A percentile compares a stretch with the other conserved stretches of the same genome.
Conservation (phyloP, 2,113 vertebrate genomes). For the Felis catus region F.catus_Fca126_mat1.0 CM031425.1:41065501-41066000, state of each 20-base stretch:
- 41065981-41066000: neutral
- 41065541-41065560: neutral
- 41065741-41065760: neutral
- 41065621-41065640: conserved; percentile 11
- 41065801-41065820: neutral
- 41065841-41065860: neutral
- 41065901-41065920: neutral
- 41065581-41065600: neutral
- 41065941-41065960: neutral
- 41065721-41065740: neutral
- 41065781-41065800: neutral
- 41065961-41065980: neutral
- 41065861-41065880: neutral
- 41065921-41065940: neutral
- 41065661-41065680: neutral
- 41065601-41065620: neutral
- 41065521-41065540: neutral
- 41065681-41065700: neutral
- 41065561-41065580: neutral
- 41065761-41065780: neutral
- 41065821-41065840: neutral
- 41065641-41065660: neutral
- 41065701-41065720: neutral
- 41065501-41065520: neutral
- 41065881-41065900: neutral